These are phyloP conservation scores for Eurystomus glaucurus DNA, from an alignment of 2,797 vertebrate genomes.

Conservation along the genomic window DNA sequence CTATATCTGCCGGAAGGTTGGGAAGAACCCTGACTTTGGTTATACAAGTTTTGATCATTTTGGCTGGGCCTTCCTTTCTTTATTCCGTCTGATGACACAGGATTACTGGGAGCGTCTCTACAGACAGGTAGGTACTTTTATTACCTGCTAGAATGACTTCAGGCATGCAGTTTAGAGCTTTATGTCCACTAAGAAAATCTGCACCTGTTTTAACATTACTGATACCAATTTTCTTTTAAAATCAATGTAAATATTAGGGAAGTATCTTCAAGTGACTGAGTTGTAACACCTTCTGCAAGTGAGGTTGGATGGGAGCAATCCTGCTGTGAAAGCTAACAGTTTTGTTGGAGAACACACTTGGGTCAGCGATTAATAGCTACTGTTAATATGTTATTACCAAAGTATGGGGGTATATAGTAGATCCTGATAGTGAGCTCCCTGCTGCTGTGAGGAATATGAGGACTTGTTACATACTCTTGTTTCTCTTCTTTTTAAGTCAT, in stretches of 20 bases:
- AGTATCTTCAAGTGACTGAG: background rate
- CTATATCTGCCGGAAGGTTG: constrained; percentile 82
- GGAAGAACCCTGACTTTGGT: constrained; percentile 91
- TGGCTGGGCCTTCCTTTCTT: constrained; percentile 94
- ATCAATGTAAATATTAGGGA: background rate
- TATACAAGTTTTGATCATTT: constrained; percentile 97
- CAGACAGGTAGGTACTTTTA: constrained; percentile 87
- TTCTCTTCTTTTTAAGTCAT: background rate
- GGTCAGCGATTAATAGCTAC: background rate
- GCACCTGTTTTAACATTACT: background rate
- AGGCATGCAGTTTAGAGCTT: background rate
- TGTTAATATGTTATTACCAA: background rate
- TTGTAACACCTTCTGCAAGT: background rate
- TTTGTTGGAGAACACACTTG: fast-evolving
- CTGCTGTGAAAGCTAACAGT: background rate
- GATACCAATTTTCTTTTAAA: background rate
- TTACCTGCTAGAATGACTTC: background rate
- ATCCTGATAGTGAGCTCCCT: background rate
- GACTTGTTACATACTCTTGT: background rate
- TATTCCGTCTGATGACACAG: constrained; percentile 97
- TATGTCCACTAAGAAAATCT: background rate
- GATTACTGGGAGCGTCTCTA: constrained; percentile 96
- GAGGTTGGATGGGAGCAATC: background rate
- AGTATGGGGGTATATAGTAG: background rate
- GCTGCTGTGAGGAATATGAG: background rate